Evolutionary conservation across 2,113 vertebrate genomes (phyloP), one percentile per base, ranked within the genome.

Genomic region (Myocastor coypus): DNA sequence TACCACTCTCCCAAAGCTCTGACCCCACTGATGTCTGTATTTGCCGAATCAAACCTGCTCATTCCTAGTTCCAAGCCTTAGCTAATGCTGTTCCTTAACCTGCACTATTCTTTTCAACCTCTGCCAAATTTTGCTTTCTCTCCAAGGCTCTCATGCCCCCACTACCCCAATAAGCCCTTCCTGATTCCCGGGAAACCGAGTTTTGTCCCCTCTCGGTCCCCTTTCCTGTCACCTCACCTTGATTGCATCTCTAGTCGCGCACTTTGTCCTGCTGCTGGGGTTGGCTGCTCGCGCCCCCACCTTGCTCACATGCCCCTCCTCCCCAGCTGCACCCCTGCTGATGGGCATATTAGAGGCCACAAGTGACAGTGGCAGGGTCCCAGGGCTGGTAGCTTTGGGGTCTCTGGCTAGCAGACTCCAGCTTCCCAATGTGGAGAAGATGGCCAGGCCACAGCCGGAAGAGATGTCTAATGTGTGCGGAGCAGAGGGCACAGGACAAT

Each of bases 211-310:
- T 59, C 71, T 2, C 7, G 50, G 46, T 32, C 26, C 22, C 57
- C 37, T 26, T 30, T 0, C n/a, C 30, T 0, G 8, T 59, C 24
- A n/a, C 26, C 66, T 7, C n/a, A n/a, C 26, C 66, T 7, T 32
- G 40, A 55, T 59, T 52, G 87, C 17, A 69, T 12, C 37, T 83
- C 24, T 75, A 30, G 61, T 7, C 55, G 71, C 50, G 75, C 63
- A 42, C 63, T 92, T 64, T 83, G 78, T 26, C 87, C 92, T 52
- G 61, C 46, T 63, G 73, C 85, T 91, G 32, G 22, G 83, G 84
- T 92, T 75, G 82, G 86, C 88, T 80, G 78, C 57, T 88, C 19
- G 61, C 40, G 68, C 28, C 81, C 86, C 94, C 94, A 64, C 61
- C 40, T 50, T 55, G 14, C 91, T 5, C 4, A 59, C 46, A 40